Evolutionary conservation across 2,797 vertebrate species (phyloP).

Genomic region (Graptemys geographica): DNA sequence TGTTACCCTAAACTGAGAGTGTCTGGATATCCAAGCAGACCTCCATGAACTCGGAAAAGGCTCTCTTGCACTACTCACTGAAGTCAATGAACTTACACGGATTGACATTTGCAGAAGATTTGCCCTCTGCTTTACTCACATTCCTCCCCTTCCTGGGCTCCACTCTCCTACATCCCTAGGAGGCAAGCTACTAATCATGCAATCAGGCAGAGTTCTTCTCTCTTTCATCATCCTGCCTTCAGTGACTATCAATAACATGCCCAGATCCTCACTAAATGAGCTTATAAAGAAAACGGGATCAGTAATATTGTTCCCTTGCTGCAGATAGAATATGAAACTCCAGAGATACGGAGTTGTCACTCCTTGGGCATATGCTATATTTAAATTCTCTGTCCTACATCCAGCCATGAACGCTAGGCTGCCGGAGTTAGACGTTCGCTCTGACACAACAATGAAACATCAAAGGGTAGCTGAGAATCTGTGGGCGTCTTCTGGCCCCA

Average conservation of each 20-base stretch:
- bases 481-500: neutral
- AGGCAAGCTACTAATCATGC: neutral
- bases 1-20: neutral
- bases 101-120: neutral
- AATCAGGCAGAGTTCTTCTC: neutral
- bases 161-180: neutral
- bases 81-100: neutral
- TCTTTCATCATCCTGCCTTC: neutral
- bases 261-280: neutral
- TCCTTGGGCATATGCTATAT: neutral
- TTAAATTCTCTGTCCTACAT: neutral
- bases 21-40: neutral
- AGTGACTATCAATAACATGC: neutral
- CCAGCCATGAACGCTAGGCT: neutral
- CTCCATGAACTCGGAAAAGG: neutral
- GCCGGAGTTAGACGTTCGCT: neutral
- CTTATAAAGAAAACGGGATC: neutral
- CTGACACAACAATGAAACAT: accelerated
- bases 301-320: neutral
- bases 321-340: accelerated
- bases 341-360: accelerated
- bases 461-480: neutral
- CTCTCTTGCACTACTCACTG: neutral
- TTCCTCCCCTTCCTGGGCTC: neutral
- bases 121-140: neutral